Evolutionary conservation across 2,888 invertebrate genomes (phyloP).

Genomic region (Eugnorisma glareosa): DNA sequence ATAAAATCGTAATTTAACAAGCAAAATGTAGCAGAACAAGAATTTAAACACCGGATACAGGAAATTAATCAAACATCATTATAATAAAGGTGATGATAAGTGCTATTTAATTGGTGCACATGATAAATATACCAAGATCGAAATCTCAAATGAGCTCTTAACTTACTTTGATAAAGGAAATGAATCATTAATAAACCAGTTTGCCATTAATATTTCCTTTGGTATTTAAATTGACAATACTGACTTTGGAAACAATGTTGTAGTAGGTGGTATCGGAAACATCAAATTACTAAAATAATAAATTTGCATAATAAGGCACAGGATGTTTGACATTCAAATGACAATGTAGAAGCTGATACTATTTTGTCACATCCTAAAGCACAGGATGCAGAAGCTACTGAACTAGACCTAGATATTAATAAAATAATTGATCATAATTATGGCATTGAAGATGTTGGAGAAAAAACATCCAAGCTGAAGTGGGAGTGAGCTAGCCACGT

Average conservation of each 20-base stretch:
- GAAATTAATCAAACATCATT: slow-evolving; percentile 50
- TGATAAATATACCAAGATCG: slow-evolving; percentile 50
- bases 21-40: slow-evolving; percentile 12
- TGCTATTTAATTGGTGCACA: slow-evolving; percentile 47
- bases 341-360: neutral
- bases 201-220: slow-evolving; percentile 41
- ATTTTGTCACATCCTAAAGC: slow-evolving; percentile 36
- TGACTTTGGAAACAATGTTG: slow-evolving; percentile 38
- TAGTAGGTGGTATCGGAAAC: slow-evolving; percentile 26
- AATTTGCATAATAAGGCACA: slow-evolving; percentile 21
- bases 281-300: slow-evolving; percentile 9
- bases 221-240: slow-evolving; percentile 13
- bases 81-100: slow-evolving; percentile 47
- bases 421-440: slow-evolving; percentile 10
- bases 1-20: slow-evolving; percentile 31
- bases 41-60: slow-evolving; percentile 36
- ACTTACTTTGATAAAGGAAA: slow-evolving; percentile 34
- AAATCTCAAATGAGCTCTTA: slow-evolving; percentile 50
- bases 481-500: neutral
- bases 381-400: slow-evolving; percentile 5
- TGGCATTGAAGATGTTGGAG: neutral
- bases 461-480: neutral
- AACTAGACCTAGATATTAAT: neutral
- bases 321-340: slow-evolving; percentile 45
- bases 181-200: slow-evolving; percentile 40